Evolutionary conservation across 53 echinoderm and acorn worm species (phyloP).

Genomic region (Actinopyga echinites): DNA sequence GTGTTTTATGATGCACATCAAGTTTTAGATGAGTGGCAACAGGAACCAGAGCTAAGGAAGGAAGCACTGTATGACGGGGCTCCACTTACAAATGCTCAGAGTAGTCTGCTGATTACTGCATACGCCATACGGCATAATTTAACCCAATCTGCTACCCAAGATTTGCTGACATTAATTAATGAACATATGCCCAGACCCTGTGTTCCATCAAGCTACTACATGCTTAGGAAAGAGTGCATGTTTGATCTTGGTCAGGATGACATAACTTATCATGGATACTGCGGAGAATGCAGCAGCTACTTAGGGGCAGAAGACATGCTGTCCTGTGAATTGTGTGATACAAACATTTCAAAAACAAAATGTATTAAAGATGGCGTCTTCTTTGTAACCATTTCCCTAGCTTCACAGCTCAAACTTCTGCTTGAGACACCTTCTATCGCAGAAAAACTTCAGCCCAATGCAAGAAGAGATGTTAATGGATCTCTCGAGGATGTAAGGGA

Average conservation of each 20-base stretch:
- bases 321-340: slow-evolving; percentile 14
- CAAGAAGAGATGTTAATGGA: neutral
- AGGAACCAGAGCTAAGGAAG: neutral
- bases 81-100: slow-evolving; percentile 1
- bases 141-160: slow-evolving; percentile 29
- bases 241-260: slow-evolving; percentile 2
- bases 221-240: slow-evolving; percentile 16
- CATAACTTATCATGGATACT: slow-evolving; percentile 35
- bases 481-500: slow-evolving; percentile 15
- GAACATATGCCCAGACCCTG: slow-evolving; percentile 30
- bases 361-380: slow-evolving; percentile 22
- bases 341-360: neutral
- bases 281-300: slow-evolving; percentile 20
- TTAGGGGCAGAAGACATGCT: slow-evolving; percentile 12
- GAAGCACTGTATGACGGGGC: slow-evolving; percentile 2
- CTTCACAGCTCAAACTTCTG: neutral
- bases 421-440: neutral
- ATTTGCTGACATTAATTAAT: slow-evolving; percentile 43
- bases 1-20: neutral
- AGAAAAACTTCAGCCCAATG: neutral
- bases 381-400: slow-evolving; percentile 21
- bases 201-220: slow-evolving; percentile 41
- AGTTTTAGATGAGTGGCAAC: neutral
- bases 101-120: slow-evolving; percentile 7
- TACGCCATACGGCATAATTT: slow-evolving; percentile 45